A percentile compares a stretch with the other conserved stretches of the same genome.
These are phyloP conservation scores for Aspidiotus destructor DNA, from an alignment of 2,888 invertebrate genomes.

Conservation along the genomic window DNA sequence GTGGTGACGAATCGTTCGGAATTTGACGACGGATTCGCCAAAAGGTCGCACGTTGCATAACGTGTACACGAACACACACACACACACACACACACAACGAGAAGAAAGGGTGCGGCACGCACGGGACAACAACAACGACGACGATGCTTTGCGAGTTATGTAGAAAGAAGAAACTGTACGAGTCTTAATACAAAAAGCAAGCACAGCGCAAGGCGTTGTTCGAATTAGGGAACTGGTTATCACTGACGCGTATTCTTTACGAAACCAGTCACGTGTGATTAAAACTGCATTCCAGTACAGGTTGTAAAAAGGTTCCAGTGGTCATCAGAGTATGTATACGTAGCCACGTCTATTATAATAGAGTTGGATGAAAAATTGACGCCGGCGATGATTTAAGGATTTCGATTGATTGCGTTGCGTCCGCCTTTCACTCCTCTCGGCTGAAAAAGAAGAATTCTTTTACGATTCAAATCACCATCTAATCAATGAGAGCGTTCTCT, in stretches of 20 bases:
- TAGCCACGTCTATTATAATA: not conserved
- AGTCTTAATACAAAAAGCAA: not conserved
- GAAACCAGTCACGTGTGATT: slow-evolving; percentile 28
- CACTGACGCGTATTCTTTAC: slow-evolving; percentile 22
- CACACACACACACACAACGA: too few relatives aligned
- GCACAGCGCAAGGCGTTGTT: slow-evolving; percentile 21
- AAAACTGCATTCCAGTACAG: slow-evolving; percentile 27
- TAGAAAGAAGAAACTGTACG: too few relatives aligned
- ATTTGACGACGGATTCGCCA: not conserved
- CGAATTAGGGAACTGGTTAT: slow-evolving; percentile 30
- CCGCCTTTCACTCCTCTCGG: too few relatives aligned
- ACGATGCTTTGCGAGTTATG: not conserved
- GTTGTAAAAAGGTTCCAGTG: slow-evolving; percentile 24
- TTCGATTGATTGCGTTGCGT: too few relatives aligned
- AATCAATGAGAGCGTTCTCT: too few relatives aligned
- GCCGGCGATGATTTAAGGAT: not conserved
- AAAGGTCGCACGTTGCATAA: not conserved
- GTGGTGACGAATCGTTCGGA: not conserved
- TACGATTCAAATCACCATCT: too few relatives aligned
- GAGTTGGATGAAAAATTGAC: slow-evolving; percentile 1
- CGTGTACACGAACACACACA: not conserved
- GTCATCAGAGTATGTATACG: not conserved
- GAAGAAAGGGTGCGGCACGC: not conserved
- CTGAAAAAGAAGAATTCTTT: too few relatives aligned
- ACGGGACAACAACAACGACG: not conserved